Percentiles rank a stretch among this genome's conserved stretches.
Conservation (phyloP, 2,888 invertebrate species). For the Thera obeliscata region DNA sequence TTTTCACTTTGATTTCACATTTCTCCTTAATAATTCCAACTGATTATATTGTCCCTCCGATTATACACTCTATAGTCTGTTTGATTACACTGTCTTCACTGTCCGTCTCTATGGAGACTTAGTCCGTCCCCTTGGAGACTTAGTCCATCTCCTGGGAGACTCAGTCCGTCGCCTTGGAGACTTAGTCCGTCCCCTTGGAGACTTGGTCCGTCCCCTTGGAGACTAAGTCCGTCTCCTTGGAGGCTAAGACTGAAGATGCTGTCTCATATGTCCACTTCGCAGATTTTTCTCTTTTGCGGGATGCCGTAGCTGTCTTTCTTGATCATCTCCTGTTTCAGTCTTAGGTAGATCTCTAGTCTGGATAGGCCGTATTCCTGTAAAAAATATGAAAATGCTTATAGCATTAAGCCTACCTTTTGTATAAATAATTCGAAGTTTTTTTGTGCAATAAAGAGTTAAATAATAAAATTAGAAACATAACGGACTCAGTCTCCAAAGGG, state of each 20-base stretch:
- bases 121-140: not conserved
- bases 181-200: conserved; percentile 1
- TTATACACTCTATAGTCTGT: not conserved
- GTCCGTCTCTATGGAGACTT: not conserved
- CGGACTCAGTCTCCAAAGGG: no score
- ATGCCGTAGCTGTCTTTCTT: conserved; percentile 72
- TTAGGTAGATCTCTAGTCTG: conserved; percentile 85
- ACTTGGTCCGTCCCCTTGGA: not conserved
- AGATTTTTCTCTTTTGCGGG: conserved; percentile 78
- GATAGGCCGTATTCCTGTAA: conserved; percentile 87
- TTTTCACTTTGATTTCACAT: not conserved
- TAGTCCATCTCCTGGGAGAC: conserved; percentile 2
- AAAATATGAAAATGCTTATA: not conserved
- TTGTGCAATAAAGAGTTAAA: no score
- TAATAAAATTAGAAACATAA: no score
- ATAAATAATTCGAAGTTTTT: no score
- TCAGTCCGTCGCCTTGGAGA: not conserved
- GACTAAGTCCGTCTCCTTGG: conserved; percentile 1
- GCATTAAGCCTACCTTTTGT: no score
- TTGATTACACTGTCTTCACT: conserved; percentile 1
- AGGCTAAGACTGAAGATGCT: conserved; percentile 19
- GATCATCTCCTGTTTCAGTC: conserved; percentile 84
- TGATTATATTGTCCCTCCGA: not conserved
- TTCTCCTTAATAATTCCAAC: not conserved
- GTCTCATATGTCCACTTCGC: conserved; percentile 81